phyloP scores from a whole-genome alignment of 2,888 invertebrate genomes.

The Mechanitis mazaeus region DNA sequence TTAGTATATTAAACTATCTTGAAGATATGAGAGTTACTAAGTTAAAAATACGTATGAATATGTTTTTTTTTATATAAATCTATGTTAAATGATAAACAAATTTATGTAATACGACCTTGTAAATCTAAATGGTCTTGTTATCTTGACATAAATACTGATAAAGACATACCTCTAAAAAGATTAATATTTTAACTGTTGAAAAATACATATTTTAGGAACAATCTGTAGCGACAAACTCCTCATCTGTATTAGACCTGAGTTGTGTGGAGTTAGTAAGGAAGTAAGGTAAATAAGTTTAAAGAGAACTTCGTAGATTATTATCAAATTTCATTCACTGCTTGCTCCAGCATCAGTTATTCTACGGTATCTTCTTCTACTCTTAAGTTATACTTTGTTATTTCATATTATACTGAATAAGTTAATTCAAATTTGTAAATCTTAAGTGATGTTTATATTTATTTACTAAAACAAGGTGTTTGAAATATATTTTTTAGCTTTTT shows the following conservation, averaged over 20 bases:
- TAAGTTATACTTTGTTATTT: conserved; percentile 26
- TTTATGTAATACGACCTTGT: too few species aligned
- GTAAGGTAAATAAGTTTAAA: conserved; percentile 25
- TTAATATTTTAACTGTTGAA: too few species aligned
- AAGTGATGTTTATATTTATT: not conserved
- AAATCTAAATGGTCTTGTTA: too few species aligned
- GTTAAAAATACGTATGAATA: too few species aligned
- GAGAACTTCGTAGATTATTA: conserved; percentile 27
- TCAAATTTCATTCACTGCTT: conserved; percentile 26
- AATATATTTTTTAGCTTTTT: not conserved
- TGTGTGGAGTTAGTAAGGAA: conserved; percentile 11
- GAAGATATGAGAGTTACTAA: too few species aligned
- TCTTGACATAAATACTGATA: too few species aligned
- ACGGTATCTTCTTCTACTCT: conserved; percentile 25
- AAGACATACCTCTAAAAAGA: too few species aligned
- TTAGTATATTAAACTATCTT: too few species aligned
- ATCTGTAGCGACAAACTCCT: too few species aligned
- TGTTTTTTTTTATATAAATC: too few species aligned
- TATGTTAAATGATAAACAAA: too few species aligned
- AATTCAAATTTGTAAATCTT: conserved; percentile 10
- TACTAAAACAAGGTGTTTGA: not conserved
- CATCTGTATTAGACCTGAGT: conserved; percentile 1
- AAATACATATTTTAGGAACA: too few species aligned
- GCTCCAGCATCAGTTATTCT: conserved; percentile 27
- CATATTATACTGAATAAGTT: conserved; percentile 21